These are phyloP conservation scores for Stenurella melanura DNA, from an alignment of 2,888 invertebrate species.

Conservation along the genomic window DNA sequence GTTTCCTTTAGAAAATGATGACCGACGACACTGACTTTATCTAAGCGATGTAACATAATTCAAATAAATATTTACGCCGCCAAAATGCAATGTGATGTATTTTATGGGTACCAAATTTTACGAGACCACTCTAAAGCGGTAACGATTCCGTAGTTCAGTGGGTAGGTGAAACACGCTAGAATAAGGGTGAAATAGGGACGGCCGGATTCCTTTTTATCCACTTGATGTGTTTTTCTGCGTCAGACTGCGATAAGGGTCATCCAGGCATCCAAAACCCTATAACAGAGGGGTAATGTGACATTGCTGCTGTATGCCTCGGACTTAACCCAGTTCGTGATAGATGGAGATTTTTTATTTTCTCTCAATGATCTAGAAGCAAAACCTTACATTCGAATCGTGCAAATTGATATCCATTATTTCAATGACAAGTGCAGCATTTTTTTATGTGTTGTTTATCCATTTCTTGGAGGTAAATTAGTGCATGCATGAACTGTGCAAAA, in stretches of 20 bases:
- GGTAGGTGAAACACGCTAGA: slow-evolving; percentile 58
- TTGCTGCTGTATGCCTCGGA: slow-evolving; percentile 54
- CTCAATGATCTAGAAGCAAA: slow-evolving; percentile 12
- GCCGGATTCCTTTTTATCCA: slow-evolving; percentile 68
- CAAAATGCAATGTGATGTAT: slow-evolving; percentile 51
- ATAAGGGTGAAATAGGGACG: slow-evolving; percentile 45
- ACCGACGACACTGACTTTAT: slow-evolving; percentile 16
- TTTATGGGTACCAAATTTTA: slow-evolving; percentile 63
- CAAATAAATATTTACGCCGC: slow-evolving; percentile 32
- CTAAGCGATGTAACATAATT: not conserved
- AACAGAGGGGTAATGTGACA: slow-evolving; percentile 52
- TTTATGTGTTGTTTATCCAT: not conserved
- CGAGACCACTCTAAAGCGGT: slow-evolving; percentile 63
- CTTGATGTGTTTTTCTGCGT: slow-evolving; percentile 69
- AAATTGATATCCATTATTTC: slow-evolving; percentile 14
- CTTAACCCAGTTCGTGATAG: slow-evolving; percentile 59
- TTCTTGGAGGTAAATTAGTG: not conserved
- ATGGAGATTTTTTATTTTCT: slow-evolving; percentile 46
- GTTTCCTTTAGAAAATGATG: not conserved
- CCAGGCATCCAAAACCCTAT: slow-evolving; percentile 62
- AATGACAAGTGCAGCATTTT: not conserved
- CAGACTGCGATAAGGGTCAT: slow-evolving; percentile 68
- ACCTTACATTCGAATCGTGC: slow-evolving; percentile 1
- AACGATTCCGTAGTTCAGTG: slow-evolving; percentile 59
- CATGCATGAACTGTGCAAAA: not conserved